Conservation (phyloP, 2,113 vertebrate species). For the Anguilla japonica region DNA sequence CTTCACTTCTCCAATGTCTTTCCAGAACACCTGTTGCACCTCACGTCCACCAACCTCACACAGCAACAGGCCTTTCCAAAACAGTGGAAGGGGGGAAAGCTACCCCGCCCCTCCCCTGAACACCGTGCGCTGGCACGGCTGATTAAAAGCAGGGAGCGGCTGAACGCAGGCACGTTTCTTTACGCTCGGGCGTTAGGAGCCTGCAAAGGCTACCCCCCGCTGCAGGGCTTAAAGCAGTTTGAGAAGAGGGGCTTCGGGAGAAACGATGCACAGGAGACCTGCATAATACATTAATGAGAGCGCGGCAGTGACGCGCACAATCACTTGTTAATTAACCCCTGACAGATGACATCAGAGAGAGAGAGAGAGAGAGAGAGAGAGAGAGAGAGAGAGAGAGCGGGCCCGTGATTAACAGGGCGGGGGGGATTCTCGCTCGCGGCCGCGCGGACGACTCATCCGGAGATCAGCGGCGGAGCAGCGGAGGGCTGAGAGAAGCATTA, state of each 20-base stretch:
- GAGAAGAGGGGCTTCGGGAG: slow-evolving; percentile 50
- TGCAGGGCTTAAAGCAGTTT: slow-evolving; percentile 63
- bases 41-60: not conserved
- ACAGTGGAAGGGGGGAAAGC: not conserved
- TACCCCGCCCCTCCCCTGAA: not conserved
- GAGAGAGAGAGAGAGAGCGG: slow-evolving; percentile 38
- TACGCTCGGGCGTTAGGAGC: slow-evolving; percentile 62
- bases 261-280: slow-evolving; percentile 61
- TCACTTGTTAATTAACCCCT: slow-evolving; percentile 69
- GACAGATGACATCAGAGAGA: slow-evolving; percentile 67
- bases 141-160: slow-evolving; percentile 59
- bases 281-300: slow-evolving; percentile 69
- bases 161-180: slow-evolving; percentile 42
- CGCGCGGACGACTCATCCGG: slow-evolving; percentile 33
- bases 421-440: slow-evolving; percentile 50
- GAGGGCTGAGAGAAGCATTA: slow-evolving; percentile 19
- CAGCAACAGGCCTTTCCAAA: not conserved
- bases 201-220: slow-evolving; percentile 52
- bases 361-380: not conserved
- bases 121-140: slow-evolving; percentile 21
- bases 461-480: slow-evolving; percentile 18
- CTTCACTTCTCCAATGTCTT: not conserved
- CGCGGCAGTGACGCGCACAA: slow-evolving; percentile 57
- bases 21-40: not conserved
- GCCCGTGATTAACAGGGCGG: slow-evolving; percentile 54